These are phyloP conservation scores for Molossus alvarezi DNA, from an alignment of 2,797 vertebrate genomes.

Conservation along the genomic window DNA sequence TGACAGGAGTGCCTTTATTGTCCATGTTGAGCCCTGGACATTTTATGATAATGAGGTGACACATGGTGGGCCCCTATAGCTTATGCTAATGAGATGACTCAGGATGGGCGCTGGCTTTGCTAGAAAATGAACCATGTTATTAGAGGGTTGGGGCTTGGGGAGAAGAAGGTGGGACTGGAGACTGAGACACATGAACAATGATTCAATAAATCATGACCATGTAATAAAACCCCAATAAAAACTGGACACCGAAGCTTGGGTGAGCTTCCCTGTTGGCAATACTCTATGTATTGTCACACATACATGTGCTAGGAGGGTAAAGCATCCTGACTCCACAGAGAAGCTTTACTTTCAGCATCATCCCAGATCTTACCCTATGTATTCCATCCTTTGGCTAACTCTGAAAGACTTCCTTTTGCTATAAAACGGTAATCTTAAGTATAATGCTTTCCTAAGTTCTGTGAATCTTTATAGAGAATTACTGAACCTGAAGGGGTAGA, in stretches of 20 bases:
- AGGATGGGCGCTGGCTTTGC: neutral
- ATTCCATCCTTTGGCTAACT: neutral
- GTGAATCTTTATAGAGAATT: neutral
- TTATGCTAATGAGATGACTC: neutral
- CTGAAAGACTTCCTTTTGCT: neutral
- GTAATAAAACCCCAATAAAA: neutral
- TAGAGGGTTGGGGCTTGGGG: neutral
- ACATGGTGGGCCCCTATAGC: neutral
- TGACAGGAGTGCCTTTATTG: neutral
- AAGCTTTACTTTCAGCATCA: neutral
- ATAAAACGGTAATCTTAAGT: neutral
- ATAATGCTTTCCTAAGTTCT: neutral
- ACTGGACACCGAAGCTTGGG: neutral
- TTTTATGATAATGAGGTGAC: slow-evolving; percentile 25
- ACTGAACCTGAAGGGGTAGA: neutral
- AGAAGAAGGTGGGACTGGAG: neutral
- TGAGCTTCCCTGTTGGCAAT: neutral
- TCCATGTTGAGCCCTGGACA: neutral
- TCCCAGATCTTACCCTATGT: neutral
- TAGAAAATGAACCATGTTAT: neutral
- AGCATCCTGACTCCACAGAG: neutral
- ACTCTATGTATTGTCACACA: neutral
- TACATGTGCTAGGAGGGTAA: too few species aligned
- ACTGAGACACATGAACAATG: neutral
- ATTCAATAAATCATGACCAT: neutral